These are phyloP conservation scores for Sciurus carolinensis DNA, from an alignment of 2,797 vertebrate species.

Conservation along the genomic window DNA sequence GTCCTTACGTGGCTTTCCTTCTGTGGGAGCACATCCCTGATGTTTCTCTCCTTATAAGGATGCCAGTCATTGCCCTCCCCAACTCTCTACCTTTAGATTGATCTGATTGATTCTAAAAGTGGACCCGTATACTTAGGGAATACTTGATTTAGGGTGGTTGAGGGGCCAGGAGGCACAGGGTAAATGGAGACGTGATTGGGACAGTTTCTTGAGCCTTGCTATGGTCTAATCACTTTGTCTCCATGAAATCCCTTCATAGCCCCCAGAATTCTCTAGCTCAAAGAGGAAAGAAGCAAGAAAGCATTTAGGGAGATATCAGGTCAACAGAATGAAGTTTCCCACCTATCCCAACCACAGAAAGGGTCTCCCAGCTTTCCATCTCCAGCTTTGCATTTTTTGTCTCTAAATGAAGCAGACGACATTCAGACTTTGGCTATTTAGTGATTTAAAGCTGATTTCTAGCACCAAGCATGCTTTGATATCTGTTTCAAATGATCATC, in stretches of 20 bases:
- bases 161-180: neutral
- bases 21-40: neutral
- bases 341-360: constrained; percentile 46
- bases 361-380: constrained; percentile 87
- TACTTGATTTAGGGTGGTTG: constrained; percentile 39
- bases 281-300: constrained; percentile 10
- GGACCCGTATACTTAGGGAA: constrained; percentile 13
- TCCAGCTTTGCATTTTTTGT: constrained; percentile 92
- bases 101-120: constrained; percentile 5
- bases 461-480: constrained; percentile 94
- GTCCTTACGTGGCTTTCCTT: neutral
- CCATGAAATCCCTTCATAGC: neutral
- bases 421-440: constrained; percentile 92
- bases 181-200: neutral
- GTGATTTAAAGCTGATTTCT: constrained; percentile 83
- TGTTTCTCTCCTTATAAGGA: neutral
- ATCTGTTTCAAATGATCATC: constrained; percentile 92
- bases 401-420: constrained; percentile 84
- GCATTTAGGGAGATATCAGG: constrained; percentile 14
- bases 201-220: neutral
- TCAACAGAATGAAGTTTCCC: constrained; percentile 44
- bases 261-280: neutral
- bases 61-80: neutral
- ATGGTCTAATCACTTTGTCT: neutral
- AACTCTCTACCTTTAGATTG: neutral